Base-by-base conservation (phyloP, 2,113 vertebrate species). In the Paramisgurnus dabryanus region DNA sequence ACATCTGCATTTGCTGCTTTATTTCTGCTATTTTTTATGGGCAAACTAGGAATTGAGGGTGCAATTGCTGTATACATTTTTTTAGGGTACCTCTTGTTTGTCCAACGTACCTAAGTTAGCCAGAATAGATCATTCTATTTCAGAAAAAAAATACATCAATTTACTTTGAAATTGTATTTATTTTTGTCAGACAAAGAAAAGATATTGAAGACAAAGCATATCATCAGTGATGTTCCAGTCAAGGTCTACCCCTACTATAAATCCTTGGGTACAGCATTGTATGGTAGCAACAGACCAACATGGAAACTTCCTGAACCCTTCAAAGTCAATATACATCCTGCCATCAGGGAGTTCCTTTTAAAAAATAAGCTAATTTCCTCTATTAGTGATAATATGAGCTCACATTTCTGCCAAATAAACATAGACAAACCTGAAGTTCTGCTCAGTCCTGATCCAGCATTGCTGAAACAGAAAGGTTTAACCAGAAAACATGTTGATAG, bases 231-330 rank as follows among this genome's bases (percentile, higher is more conserved):
- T 60, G 90, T 72, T 3, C 85, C 86, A 0, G 60, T 98, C 27
- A 91, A 85, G 43, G 85, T 96, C 58, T 95, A 95, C 80, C 95
- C 93, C 0, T 97, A 94, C 87, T 94, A 93, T 0, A 0, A 55
- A 15, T 95, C 90, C 0, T 82, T 97, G 86, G 88, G 88, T 70
- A 80, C 89, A 12, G 92, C 93, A 60, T 85, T 98, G 0, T 96
- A 96, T n/a, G 93, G 94, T 34, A 89, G 91, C 67, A 87, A 92
- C 0, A 92, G 93, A 0, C 94, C 94, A 0, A 55, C 81, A 34
- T 89, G 94, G 83, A 94, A 92, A 82, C 83, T 93, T 60, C 96
- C 95, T 0, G 88, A 94, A 17, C 84, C 95, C 18, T 61, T 95
- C 79, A 90, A 67, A 12, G 68, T 94, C 66, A 67, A 3, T 3